Evolutionary conservation across 2,888 invertebrate genomes (phyloP).

Genomic region (Tachina fera): DNA sequence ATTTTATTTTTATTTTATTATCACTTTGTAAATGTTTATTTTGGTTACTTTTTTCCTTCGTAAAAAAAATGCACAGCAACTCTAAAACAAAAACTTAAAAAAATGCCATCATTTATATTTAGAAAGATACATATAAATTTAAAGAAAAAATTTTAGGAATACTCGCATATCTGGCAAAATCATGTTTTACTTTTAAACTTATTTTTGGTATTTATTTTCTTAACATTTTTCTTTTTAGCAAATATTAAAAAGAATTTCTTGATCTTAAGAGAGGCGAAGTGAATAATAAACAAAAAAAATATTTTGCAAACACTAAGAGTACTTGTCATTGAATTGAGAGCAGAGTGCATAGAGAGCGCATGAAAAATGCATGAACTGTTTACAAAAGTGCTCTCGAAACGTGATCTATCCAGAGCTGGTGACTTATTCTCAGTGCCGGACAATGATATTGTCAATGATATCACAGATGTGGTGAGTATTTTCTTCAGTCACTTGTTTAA

Average conservation of each 20-base stretch:
- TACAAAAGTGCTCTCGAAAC: conserved; percentile 93
- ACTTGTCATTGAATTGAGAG: conserved; percentile 13
- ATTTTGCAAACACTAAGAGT: conserved; percentile 28
- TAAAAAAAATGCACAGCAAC: conserved; percentile 28
- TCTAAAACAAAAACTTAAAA: conserved; percentile 19
- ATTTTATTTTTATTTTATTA: conserved; percentile 2
- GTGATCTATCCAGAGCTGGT: conserved; percentile 95
- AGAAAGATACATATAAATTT: conserved; percentile 43
- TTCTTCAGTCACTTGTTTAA: neutral
- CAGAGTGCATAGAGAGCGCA: neutral
- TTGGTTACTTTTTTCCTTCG: conserved; percentile 15
- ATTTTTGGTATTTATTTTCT: conserved; percentile 37
- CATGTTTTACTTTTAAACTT: conserved; percentile 49
- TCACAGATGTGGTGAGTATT: conserved; percentile 90
- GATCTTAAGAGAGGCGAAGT: conserved; percentile 35
- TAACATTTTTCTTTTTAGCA: conserved; percentile 42
- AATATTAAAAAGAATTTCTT: conserved; percentile 49
- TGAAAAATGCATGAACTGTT: conserved; percentile 93
- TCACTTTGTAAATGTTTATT: conserved; percentile 42
- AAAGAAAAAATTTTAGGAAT: too few species aligned
- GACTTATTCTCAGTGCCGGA: conserved; percentile 95
- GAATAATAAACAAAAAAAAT: neutral
- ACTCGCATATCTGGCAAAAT: conserved; percentile 55
- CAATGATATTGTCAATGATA: conserved; percentile 92
- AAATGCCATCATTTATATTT: conserved; percentile 60